phyloP scores from a whole-genome alignment of 2,888 invertebrate species.

The Gasteruption jaculator region DNA sequence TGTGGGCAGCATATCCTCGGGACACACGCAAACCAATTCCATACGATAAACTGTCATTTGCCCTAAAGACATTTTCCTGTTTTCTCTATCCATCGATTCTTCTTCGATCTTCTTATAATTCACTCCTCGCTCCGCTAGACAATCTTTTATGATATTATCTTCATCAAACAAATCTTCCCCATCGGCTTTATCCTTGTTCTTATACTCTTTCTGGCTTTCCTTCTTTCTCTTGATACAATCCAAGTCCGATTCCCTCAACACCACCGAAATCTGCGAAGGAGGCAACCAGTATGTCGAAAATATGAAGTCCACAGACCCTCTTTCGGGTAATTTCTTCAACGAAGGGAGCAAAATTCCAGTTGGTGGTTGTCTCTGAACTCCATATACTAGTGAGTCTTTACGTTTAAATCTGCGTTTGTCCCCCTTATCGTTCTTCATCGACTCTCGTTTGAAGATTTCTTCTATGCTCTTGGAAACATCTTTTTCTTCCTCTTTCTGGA shows the following conservation, averaged over 20 bases:
- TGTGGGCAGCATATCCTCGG: constrained; percentile 50
- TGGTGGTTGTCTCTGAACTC: constrained; percentile 44
- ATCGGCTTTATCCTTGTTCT: too few relatives aligned
- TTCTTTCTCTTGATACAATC: constrained; percentile 58
- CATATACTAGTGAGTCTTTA: constrained; percentile 30
- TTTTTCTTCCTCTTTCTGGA: too few relatives aligned
- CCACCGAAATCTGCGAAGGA: constrained; percentile 57
- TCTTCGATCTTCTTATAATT: constrained; percentile 37
- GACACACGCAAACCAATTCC: constrained; percentile 59
- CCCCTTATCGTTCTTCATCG: constrained; percentile 23
- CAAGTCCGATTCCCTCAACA: constrained; percentile 60
- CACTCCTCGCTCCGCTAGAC: constrained; percentile 49
- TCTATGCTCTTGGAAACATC: too few relatives aligned
- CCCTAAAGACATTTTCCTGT: constrained; percentile 56
- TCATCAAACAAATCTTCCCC: too few relatives aligned
- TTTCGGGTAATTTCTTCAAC: constrained; percentile 50
- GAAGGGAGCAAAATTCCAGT: constrained; percentile 43
- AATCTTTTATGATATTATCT: constrained; percentile 45
- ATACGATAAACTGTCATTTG: constrained; percentile 67
- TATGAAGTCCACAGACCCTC: constrained; percentile 59
- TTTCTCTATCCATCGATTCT: constrained; percentile 39
- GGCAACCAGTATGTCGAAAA: constrained; percentile 75
- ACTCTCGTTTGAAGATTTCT: constrained; percentile 31
- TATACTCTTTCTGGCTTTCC: constrained; percentile 28
- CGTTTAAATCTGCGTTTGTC: constrained; percentile 1